Conservation (phyloP, 1,140 invertebrate genomes). For the Bradysia coprophila region DNA sequence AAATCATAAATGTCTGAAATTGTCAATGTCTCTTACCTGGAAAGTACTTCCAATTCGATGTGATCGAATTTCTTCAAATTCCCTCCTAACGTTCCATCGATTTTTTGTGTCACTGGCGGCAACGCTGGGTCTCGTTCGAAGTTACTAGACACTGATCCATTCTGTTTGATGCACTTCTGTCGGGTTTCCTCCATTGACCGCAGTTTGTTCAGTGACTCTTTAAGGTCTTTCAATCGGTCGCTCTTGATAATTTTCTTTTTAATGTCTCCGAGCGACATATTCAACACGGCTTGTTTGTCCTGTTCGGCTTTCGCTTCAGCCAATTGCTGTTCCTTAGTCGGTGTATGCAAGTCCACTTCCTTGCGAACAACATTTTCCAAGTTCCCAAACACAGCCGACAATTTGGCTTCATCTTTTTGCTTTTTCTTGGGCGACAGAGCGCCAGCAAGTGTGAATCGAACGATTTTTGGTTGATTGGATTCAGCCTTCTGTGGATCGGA, state of each 20-base stretch:
- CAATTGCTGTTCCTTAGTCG: slow-evolving; percentile 21
- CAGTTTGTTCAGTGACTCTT: slow-evolving; percentile 37
- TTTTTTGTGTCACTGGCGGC: slow-evolving; percentile 18
- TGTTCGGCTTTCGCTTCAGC: slow-evolving; percentile 16
- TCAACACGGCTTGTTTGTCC: slow-evolving; percentile 26
- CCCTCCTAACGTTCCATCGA: slow-evolving; percentile 13
- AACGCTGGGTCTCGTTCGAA: too few relatives aligned
- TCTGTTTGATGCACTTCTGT: slow-evolving; percentile 16
- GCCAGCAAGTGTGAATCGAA: slow-evolving; percentile 19
- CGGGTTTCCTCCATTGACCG: slow-evolving; percentile 21
- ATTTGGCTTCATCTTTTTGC: slow-evolving; percentile 5
- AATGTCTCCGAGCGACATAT: slow-evolving; percentile 43
- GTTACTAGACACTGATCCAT: too few relatives aligned
- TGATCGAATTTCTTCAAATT: slow-evolving; percentile 47
- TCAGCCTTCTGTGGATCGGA: not conserved
- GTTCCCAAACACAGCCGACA: slow-evolving; percentile 7
- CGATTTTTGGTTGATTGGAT: slow-evolving; percentile 14
- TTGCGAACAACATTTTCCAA: slow-evolving; percentile 13
- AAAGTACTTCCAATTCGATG: slow-evolving; percentile 50
- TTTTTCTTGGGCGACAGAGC: slow-evolving; percentile 14
- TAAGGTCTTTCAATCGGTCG: slow-evolving; percentile 41
- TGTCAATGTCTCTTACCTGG: slow-evolving; percentile 33
- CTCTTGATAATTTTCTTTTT: slow-evolving; percentile 40
- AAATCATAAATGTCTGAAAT: too few relatives aligned
- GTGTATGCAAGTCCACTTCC: slow-evolving; percentile 15